Base-by-base conservation (phyloP, 2,797 vertebrate species). In the Mustela erminea region DNA sequence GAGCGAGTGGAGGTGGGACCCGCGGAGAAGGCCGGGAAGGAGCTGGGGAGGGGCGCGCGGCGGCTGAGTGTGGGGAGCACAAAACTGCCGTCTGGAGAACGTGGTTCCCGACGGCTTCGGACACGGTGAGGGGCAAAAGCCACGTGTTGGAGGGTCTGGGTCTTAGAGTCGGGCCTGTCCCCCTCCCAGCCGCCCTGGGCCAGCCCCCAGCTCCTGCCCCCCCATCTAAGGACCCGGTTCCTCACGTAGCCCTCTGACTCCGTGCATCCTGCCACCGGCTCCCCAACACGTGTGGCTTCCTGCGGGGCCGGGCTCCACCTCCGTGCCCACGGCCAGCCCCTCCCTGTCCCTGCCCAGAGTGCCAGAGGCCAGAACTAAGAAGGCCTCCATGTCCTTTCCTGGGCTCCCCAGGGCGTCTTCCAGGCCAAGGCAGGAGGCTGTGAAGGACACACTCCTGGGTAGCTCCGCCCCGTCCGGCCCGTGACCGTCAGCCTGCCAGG, bases 31-130 rank as follows among this genome's bases (percentile, higher is more conserved):
- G 12, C 20, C 1, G 1, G 78, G 46, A 32, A 7, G 32, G 43
- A 32, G 74, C 43, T 0, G 15, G 74, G 35, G 35, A 41, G 0
- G 27, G 74, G 32, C 0, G 18, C 13, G 11, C n/a, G 0, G n/a
- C 13, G 3, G n/a, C 32, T 3, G 29, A 20, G n/a, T 7, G 46
- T 21, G 32, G 49, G 77, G 12, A 25, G 7, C 41, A 29, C 25
- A 12, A 3, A 7, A 2, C 29, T 10, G 3, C 29, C 0, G 0
- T 43, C 56, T 20, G 38, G 81, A 32, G 17, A 32, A 12, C 25
- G 17, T 7, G 18, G 5, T 3, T 52, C 29, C 46, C 1, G 15
- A 20, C 0, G 10, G 10, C 56, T 7, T 21, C 0, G 5, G 38
- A 1, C n/a, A 5, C 4, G 12, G 52, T 66, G 8, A 29, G 56